These are phyloP conservation scores for Plutomurus gul DNA, from an alignment of 1,140 invertebrate genomes.

Conservation along the genomic window DNA sequence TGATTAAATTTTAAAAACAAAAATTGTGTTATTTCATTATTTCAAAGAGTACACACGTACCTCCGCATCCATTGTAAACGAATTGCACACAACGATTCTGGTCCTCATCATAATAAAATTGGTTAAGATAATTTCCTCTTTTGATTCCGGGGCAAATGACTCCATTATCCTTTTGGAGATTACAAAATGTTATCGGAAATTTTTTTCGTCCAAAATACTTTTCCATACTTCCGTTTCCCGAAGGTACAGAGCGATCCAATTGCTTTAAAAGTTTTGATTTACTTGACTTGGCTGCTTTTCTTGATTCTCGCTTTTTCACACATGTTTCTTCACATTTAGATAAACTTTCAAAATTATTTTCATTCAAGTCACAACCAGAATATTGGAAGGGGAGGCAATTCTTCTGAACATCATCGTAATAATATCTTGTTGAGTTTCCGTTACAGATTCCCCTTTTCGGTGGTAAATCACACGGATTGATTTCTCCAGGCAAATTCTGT, in stretches of 20 bases:
- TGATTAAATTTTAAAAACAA: no score
- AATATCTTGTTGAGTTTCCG: not conserved
- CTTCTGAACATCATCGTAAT: not conserved
- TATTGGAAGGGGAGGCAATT: not conserved
- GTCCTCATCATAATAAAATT: slow-evolving; percentile 36
- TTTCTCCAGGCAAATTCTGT: not conserved
- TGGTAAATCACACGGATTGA: not conserved
- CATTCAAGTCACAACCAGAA: not conserved
- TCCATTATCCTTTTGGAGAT: slow-evolving; percentile 29
- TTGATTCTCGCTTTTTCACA: not conserved
- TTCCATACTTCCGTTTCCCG: not conserved
- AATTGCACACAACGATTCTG: slow-evolving; percentile 35
- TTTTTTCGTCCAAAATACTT: not conserved
- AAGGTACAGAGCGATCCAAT: not conserved
- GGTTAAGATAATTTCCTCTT: slow-evolving; percentile 37
- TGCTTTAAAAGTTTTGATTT: not conserved
- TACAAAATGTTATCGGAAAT: slow-evolving; percentile 23
- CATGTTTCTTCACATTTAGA: not conserved
- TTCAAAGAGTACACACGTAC: no score
- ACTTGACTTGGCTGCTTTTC: not conserved
- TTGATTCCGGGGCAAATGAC: slow-evolving; percentile 36
- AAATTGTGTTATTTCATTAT: no score
- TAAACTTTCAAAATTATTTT: not conserved
- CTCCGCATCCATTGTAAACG: slow-evolving; percentile 45
- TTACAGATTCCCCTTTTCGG: not conserved